phyloP scores from a whole-genome alignment of 2,888 invertebrate genomes.

The Phlogophora meticulosa region DNA sequence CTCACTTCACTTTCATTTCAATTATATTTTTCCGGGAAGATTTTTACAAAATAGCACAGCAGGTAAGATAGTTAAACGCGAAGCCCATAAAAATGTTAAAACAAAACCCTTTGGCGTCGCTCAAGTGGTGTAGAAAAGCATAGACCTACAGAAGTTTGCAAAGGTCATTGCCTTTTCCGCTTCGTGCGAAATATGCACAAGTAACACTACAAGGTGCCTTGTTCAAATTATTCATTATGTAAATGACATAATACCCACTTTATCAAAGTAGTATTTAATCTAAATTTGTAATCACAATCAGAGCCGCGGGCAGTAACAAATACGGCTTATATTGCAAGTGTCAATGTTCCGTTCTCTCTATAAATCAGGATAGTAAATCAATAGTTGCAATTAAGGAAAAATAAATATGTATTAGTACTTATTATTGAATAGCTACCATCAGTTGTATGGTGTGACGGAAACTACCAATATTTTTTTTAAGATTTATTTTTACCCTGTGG shows the following conservation, averaged over 20 bases:
- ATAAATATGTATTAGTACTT: constrained; percentile 35
- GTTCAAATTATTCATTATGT: constrained; percentile 44
- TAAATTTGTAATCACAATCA: constrained; percentile 59
- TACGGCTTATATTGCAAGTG: constrained; percentile 54
- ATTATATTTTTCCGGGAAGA: no score
- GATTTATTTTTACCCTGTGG: no score
- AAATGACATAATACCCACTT: constrained; percentile 50
- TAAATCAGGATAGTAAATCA: constrained; percentile 60
- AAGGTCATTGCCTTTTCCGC: constrained; percentile 25
- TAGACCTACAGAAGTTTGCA: background rate
- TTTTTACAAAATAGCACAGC: no score
- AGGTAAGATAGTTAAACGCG: no score
- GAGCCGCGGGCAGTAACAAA: constrained; percentile 52
- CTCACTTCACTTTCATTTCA: no score
- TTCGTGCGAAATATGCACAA: constrained; percentile 30
- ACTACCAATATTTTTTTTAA: background rate
- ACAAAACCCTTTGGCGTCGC: no score
- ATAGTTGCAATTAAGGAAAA: constrained; percentile 54
- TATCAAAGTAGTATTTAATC: constrained; percentile 61
- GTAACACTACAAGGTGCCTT: constrained; percentile 18
- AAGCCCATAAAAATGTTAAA: no score
- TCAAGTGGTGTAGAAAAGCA: background rate
- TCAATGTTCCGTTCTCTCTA: constrained; percentile 59
- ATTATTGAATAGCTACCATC: constrained; percentile 9
- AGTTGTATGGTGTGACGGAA: constrained; percentile 5